These are phyloP conservation scores for Diploptera punctata DNA, from an alignment of 2,888 invertebrate species.

Conservation along the genomic window DNA sequence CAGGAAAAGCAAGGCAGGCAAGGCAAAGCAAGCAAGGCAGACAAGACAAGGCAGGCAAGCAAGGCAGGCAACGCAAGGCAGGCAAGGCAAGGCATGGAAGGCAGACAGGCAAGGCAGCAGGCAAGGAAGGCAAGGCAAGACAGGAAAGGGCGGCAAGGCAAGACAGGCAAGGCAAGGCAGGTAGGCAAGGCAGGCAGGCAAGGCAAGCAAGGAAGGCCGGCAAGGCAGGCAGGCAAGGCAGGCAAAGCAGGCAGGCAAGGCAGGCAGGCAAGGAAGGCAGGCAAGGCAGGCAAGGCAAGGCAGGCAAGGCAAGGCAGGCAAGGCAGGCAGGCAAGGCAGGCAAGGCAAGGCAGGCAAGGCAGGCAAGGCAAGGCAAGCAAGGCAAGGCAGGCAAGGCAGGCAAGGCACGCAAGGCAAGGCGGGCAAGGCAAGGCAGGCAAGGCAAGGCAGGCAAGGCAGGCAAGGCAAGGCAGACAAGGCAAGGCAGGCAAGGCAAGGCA, in stretches of 20 bases:
- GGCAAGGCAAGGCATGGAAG: not conserved
- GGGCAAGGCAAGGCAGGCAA: not conserved
- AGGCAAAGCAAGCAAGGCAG: not conserved
- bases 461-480: not conserved
- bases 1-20: not conserved
- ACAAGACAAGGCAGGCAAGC: not conserved
- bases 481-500: not conserved
- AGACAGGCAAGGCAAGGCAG: too few species aligned
- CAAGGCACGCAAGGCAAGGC: not conserved
- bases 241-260: not conserved
- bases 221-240: too few species aligned
- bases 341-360: not conserved
- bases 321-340: not conserved
- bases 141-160: not conserved
- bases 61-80: not conserved
- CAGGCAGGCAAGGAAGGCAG: not conserved
- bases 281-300: not conserved
- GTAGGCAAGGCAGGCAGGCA: too few species aligned
- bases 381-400: not conserved
- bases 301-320: not conserved
- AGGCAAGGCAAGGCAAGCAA: not conserved
- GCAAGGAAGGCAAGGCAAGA: not conserved
- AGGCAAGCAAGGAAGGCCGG: too few species aligned
- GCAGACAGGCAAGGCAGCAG: not conserved
- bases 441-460: not conserved